phyloP scores from a whole-genome alignment of 2,888 invertebrate species.

The Polymixis lichenea region DNA sequence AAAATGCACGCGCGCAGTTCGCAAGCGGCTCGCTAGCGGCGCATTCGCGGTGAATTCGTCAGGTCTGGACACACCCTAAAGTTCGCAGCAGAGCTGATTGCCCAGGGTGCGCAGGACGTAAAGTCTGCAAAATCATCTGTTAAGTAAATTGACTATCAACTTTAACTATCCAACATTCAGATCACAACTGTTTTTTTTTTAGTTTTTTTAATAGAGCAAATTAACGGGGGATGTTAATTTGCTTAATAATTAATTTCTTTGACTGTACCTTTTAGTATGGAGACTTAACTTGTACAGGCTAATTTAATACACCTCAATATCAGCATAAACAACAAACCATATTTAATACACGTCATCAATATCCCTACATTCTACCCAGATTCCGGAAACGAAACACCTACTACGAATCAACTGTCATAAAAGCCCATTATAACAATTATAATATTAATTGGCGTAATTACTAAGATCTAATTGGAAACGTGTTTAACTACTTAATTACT shows the following conservation, averaged over 20 bases:
- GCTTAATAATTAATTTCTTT: background rate
- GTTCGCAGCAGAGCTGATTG: too few species aligned
- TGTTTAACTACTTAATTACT: constrained; percentile 26
- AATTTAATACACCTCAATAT: background rate
- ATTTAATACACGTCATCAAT: background rate
- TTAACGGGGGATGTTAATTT: background rate
- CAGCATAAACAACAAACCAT: background rate
- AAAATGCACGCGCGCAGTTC: too few species aligned
- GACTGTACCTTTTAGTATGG: background rate
- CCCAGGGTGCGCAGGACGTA: too few species aligned
- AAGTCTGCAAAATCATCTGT: too few species aligned
- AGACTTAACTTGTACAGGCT: background rate
- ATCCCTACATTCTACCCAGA: background rate
- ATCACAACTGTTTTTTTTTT: background rate
- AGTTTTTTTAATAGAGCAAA: background rate
- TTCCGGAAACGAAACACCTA: background rate
- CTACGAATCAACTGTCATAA: background rate
- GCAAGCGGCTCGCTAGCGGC: too few species aligned
- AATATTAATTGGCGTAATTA: constrained; percentile 4
- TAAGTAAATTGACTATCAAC: background rate
- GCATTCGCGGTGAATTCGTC: too few species aligned
- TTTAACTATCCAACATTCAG: background rate
- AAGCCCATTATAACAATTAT: constrained; percentile 2
- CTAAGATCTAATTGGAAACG: constrained; percentile 9
- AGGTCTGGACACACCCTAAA: too few species aligned